Evolutionary conservation across 2,888 invertebrate genomes (phyloP), one percentile per base, ranked within the genome.

Genomic region (Hoplodrina blanda): DNA sequence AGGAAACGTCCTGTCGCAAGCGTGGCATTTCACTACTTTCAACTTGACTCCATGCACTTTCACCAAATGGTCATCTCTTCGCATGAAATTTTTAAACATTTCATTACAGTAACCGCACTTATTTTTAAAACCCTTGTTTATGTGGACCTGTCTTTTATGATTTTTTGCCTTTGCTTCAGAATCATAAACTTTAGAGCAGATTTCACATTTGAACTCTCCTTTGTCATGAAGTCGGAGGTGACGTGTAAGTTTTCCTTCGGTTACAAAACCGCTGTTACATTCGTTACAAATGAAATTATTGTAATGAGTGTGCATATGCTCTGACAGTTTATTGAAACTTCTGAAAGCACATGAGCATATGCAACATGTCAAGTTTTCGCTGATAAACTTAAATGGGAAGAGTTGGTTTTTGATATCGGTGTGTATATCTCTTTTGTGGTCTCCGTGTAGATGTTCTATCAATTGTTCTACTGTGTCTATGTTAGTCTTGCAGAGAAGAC

Each of bases 1-100:
- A 7, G 91, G 90, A 73, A 95, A 96, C 0, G 88, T 90, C 73
- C 92, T 95, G 0, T 92, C 92, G 62, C 89, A 89, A 0, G 87
- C 86, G 0, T 78, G 69, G 46, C 89, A 90, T 41, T 82, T 81
- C 1, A 0, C 77, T 57, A 13, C 70, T 6, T 63, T 7, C 55
- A 55, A 1, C 7, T 69, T 68, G 0, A 87, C 76, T 2, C 86
- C 85, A 59, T 91, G 88, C 0, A 85, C 81, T 72, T 78, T 68
- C 0, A 52, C 60, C 60, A 87, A 49, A 62, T 89, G 89, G 3
- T 83, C 78, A 8, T 83, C 63, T 61, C 84, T 87, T 41, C 70
- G 82, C 1, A 62, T 8, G 25, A 77, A 66, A 15, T 81, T 81
- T 4, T 78, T 85, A 37, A 88, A 90, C 62, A 55, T 72, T 55